A percentile compares a stretch with the other conserved stretches of the same genome.
phyloP scores from a whole-genome alignment of 1,140 invertebrate genomes.

The Phthorimaea operculella region DNA sequence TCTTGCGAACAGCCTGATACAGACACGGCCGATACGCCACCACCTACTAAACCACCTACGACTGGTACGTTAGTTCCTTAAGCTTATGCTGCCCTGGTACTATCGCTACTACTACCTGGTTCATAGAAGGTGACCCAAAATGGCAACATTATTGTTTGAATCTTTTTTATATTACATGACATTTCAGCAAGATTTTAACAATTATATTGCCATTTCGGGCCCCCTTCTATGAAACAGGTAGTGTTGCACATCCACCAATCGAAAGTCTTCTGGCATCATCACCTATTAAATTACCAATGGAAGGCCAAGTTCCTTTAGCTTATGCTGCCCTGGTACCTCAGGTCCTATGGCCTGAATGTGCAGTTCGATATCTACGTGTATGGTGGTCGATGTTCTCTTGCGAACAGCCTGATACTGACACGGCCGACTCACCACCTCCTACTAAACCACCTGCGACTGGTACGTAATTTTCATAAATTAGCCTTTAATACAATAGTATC shows the following conservation, averaged over 20 bases:
- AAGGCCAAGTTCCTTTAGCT: no score
- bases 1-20: constrained; percentile 63
- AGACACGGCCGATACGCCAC: constrained; percentile 16
- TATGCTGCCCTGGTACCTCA: constrained; percentile 33
- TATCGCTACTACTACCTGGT: no score
- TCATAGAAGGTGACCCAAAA: no score
- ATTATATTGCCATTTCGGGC: no score
- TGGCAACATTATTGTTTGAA: no score
- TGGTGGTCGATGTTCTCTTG: constrained; percentile 90
- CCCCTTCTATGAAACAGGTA: no score
- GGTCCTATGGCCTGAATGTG: constrained; percentile 88
- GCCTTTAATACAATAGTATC: no score
- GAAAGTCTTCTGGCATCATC: no score
- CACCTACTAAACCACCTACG: constrained; percentile 16
- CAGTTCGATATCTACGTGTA: constrained; percentile 82
- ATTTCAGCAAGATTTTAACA: no score
- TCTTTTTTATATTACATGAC: no score
- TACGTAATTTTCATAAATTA: background rate
- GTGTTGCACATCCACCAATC: no score
- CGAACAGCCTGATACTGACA: constrained; percentile 24
- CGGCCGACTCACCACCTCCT: constrained; percentile 13
- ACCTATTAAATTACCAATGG: no score
- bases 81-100: constrained; percentile 6
- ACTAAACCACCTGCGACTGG: constrained; percentile 13
- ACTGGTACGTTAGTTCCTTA: background rate